phyloP scores from a whole-genome alignment of 2,113 vertebrate species.

The Myotis lucifugus region DNA sequence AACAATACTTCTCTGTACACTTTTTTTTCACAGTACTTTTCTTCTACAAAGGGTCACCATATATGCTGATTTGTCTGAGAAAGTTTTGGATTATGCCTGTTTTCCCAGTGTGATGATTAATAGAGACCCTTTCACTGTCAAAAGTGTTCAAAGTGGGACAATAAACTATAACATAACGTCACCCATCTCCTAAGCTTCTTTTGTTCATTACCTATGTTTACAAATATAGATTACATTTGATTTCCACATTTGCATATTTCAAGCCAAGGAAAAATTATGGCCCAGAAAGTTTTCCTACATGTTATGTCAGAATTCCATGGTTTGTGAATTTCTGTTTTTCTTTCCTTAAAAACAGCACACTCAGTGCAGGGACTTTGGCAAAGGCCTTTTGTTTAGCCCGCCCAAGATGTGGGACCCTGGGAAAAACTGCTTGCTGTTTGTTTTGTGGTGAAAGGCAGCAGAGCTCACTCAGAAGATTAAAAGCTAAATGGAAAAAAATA shows the following conservation, averaged over 20 bases:
- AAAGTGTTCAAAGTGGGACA: neutral
- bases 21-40: neutral
- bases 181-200: conserved; percentile 16
- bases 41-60: neutral
- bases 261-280: conserved; percentile 16
- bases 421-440: conserved; percentile 55
- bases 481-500: conserved; percentile 67
- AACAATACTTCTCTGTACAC: neutral
- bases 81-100: conserved; percentile 3
- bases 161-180: neutral
- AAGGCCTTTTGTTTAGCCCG: conserved; percentile 39
- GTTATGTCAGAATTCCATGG: neutral
- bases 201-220: conserved; percentile 29
- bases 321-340: conserved; percentile 61
- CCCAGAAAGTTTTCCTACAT: neutral
- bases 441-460: conserved; percentile 34
- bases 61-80: neutral
- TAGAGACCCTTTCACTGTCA: neutral
- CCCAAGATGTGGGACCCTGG: conserved; percentile 48
- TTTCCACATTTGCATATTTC: conserved; percentile 34
- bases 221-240: neutral
- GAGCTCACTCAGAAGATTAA: conserved; percentile 53
- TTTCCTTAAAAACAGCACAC: neutral
- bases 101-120: conserved; percentile 32
- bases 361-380: neutral